Evolutionary conservation across 2,113 vertebrate species (phyloP).

Genomic region (Tenrec ecaudatus): DNA sequence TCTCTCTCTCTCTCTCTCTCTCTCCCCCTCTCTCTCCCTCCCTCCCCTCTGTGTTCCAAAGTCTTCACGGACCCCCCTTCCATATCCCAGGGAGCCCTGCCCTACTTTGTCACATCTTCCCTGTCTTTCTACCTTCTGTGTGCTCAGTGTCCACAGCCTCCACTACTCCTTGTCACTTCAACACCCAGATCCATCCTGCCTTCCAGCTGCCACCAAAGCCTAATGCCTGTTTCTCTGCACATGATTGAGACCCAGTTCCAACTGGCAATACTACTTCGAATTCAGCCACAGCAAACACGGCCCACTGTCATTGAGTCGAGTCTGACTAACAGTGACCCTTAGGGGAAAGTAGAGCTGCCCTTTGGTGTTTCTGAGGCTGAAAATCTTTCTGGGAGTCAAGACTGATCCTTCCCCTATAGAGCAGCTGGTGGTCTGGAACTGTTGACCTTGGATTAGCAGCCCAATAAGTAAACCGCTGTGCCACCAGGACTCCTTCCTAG

Average conservation of each 20-base stretch:
- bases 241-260: neutral
- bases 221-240: slow-evolving; percentile 10
- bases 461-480: too few relatives aligned
- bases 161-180: neutral
- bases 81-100: neutral
- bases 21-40: neutral
- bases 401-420: too few relatives aligned
- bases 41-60: neutral
- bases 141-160: neutral
- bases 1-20: neutral
- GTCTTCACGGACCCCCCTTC: neutral
- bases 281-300: neutral
- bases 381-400: too few relatives aligned
- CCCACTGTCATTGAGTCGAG: too few relatives aligned
- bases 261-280: neutral
- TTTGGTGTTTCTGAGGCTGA: too few relatives aligned
- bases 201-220: neutral
- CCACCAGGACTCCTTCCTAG: neutral
- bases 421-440: too few relatives aligned
- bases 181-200: accelerated
- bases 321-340: too few relatives aligned
- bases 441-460: too few relatives aligned
- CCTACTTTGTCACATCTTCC: neutral
- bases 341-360: too few relatives aligned
- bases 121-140: neutral